Evolutionary conservation across 2,797 vertebrate species (phyloP).

Genomic region (Acrossocheilus fasciatus): DNA sequence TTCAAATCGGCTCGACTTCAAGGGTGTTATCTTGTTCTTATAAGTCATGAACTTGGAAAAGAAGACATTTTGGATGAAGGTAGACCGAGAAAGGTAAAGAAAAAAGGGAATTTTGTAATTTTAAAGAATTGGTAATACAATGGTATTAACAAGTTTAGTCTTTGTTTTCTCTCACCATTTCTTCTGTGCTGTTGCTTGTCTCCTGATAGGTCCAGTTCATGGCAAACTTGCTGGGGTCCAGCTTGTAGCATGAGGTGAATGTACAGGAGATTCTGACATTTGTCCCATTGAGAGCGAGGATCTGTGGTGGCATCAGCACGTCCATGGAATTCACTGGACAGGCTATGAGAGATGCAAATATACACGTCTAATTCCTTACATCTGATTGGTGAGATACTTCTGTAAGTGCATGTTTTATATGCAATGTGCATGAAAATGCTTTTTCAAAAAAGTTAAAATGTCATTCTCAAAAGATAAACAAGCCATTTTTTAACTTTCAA

Average conservation of each 20-base stretch:
- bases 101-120: background rate
- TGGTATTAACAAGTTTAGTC: background rate
- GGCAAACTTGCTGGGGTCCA: slow-evolving; percentile 87
- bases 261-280: slow-evolving; percentile 87
- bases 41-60: slow-evolving; percentile 88
- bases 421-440: background rate
- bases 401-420: background rate
- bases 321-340: slow-evolving; percentile 85
- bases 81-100: background rate
- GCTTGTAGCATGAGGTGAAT: slow-evolving; percentile 96
- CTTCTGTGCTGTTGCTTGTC: slow-evolving; percentile 85
- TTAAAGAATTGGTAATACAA: background rate
- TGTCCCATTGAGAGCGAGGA: slow-evolving; percentile 90
- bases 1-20: slow-evolving; percentile 83
- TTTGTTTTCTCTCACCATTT: slow-evolving; percentile 82
- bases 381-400: background rate
- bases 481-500: too few species aligned
- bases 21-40: slow-evolving; percentile 84
- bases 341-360: slow-evolving; percentile 69
- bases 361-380: slow-evolving; percentile 25
- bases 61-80: slow-evolving; percentile 44
- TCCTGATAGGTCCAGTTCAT: slow-evolving; percentile 98
- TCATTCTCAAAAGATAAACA: background rate
- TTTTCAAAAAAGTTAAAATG: background rate
- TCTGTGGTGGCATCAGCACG: slow-evolving; percentile 75